These are phyloP conservation scores for Tuberolachnus salignus DNA, from an alignment of 2,888 invertebrate species.

Conservation along the genomic window DNA sequence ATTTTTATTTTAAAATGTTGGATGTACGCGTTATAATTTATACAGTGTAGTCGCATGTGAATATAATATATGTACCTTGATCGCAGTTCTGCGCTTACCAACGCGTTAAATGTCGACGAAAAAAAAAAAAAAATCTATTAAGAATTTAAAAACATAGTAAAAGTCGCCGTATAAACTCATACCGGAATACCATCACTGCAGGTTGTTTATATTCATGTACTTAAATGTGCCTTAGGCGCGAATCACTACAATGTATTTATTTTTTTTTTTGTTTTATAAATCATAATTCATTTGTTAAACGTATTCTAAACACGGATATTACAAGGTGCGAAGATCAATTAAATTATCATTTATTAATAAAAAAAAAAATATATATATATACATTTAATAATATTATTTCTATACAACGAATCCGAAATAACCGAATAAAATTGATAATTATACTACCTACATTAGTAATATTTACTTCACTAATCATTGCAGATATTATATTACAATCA, in stretches of 20 bases:
- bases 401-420: not conserved
- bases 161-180: too few species aligned
- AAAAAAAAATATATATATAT: not conserved
- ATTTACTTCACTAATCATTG: slow-evolving; percentile 22
- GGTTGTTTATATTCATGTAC: slow-evolving; percentile 7
- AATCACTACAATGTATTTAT: slow-evolving; percentile 6
- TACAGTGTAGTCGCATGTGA: too few species aligned
- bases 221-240: not conserved
- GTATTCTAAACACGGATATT: not conserved
- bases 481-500: not conserved
- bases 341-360: slow-evolving; percentile 13
- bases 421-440: not conserved
- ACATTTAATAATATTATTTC: too few species aligned
- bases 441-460: not conserved
- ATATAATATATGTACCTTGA: too few species aligned
- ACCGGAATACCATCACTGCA: too few species aligned
- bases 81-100: too few species aligned
- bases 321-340: slow-evolving; percentile 38
- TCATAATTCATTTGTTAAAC: slow-evolving; percentile 5
- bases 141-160: too few species aligned
- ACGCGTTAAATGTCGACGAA: too few species aligned
- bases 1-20: too few species aligned
- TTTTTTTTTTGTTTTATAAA: not conserved
- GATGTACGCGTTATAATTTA: too few species aligned
- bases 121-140: too few species aligned